Evolutionary conservation across 2,888 invertebrate genomes (phyloP), one percentile per base, ranked within the genome.

Genomic region (Xestobium rufovillosum): DNA sequence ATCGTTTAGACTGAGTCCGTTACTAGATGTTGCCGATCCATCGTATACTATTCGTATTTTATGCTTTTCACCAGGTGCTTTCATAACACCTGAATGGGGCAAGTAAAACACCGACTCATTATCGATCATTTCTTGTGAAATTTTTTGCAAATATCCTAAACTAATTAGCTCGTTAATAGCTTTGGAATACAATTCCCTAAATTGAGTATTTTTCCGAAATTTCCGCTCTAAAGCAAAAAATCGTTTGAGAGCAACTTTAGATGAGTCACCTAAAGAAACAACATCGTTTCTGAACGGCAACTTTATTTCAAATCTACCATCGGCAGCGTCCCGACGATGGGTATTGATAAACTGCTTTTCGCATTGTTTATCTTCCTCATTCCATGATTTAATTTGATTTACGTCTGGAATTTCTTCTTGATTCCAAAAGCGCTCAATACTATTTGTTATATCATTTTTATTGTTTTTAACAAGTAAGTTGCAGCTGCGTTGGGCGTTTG

Each of bases 1-100:
- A 11, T 28, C 34, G n/a, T 34, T 34, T 9, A 34, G n/a, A 27
- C 34, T 34, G n/a, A 34, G 27, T 2, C 34, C 34, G 26, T 34
- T 34, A 13, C 30, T 30, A 3, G 35, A 16, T 23, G 16, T 35
- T 9, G 35, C 28, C 3, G 35, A 35, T 2, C 28, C 35, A 28
- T 35, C 35, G 11, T 30, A 35, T 4, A 35, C 35, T 3, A 35
- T 28, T 11, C 30, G 14, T 10, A 35, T 11, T 17, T 35, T 35
- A 3, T 10, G 11, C 3, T 3, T n/a, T n/a, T n/a, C n/a, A n/a
- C n/a, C 12, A 10, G n/a, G 19, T 37, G 9, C 2, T 25, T 33
- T 33, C 2, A 25, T 11, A 10, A 33, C 33, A 12, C 23, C 33
- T 8, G 23, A 3, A 11, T 33, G 33, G 8, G 33, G 33, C 8